Base-by-base conservation (phyloP, 2,888 invertebrate genomes). In the Rhingia rostrata region DNA sequence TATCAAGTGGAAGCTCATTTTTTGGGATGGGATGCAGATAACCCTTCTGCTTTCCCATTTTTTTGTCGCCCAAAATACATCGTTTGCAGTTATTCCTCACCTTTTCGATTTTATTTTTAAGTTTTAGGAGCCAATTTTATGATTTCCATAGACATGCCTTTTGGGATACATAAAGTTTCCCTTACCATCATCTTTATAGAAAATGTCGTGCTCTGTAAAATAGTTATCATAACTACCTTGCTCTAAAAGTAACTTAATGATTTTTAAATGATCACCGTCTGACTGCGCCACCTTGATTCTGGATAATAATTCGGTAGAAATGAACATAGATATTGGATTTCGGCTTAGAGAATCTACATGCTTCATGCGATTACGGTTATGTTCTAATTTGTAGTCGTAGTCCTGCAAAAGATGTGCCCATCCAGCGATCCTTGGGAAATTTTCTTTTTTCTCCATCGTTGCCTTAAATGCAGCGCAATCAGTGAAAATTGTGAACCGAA, bases 381-480 rank as follows among this genome's bases (percentile, higher is more conserved):
- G 86, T 53, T 81, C 69, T 9, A 86, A 30, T 6, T 22, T 41
- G 45, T 75, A 87, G 4, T 86, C 54, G 41, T 63, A 86, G 33
- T 86, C 86, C 45, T 86, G 67, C n/a, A 87, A 58, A 6, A 75
- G 88, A 84, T 83, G 75, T 87, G 86, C 89, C 90, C 66, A 88
- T 33, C 86, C 63, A 41, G 60, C 87, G 77, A 72, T 77, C 78
- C 73, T 87, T 74, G 56, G 87, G 41, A 47, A 74, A 49, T 75
- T 88, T 87, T 66, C 90, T 88, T 88, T 58, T 73, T 81, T 64
- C 88, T 89, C 69, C 47, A 86, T 60, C 3, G 86, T 85, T 33
- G 63, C 41, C 4, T 69, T 69, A 33, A 87, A 75, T 2, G 80
- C 72, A 10, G 35, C 77, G 9, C 66, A 85, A 43, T 85, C 86